Percentiles rank a stretch among this genome's conserved stretches.
phyloP scores from a whole-genome alignment of 2,113 vertebrate species.

The Halichoerus grypus region DNA sequence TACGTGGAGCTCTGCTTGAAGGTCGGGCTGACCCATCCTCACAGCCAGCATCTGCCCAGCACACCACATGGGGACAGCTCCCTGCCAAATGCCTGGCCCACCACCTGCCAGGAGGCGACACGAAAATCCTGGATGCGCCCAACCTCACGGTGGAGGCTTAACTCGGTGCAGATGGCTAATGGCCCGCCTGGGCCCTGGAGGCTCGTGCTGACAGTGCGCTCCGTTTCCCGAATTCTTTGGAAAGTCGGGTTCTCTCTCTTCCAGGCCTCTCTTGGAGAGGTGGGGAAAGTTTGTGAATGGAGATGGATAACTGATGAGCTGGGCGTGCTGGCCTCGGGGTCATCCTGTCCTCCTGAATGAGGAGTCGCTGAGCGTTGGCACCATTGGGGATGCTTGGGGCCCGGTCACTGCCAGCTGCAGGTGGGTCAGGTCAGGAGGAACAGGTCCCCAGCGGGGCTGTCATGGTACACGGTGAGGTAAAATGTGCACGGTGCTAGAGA shows the following conservation, averaged over 20 bases:
- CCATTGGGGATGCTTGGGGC: neutral
- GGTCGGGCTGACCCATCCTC: neutral
- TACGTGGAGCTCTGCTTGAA: accelerated
- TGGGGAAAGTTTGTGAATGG: neutral
- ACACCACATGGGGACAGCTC: accelerated
- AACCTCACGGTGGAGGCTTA: neutral
- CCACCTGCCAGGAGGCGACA: neutral
- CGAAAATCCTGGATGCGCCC: neutral
- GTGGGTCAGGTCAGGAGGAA: too few species aligned
- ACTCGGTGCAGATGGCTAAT: neutral
- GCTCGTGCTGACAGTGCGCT: neutral
- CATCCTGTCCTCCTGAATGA: neutral
- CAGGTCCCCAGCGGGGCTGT: neutral
- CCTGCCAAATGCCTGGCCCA: neutral
- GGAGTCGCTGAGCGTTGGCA: neutral
- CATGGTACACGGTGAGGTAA: accelerated
- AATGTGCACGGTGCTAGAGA: accelerated
- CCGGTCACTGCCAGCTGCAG: neutral
- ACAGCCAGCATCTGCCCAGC: neutral
- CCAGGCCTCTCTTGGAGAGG: neutral
- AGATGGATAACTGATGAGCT: neutral
- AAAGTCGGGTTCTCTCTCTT: neutral
- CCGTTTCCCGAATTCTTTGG: neutral
- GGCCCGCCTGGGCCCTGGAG: accelerated
- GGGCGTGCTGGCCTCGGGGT: accelerated